Conservation (phyloP, 2,797 vertebrate genomes). For the Parambassis ranga region DNA sequence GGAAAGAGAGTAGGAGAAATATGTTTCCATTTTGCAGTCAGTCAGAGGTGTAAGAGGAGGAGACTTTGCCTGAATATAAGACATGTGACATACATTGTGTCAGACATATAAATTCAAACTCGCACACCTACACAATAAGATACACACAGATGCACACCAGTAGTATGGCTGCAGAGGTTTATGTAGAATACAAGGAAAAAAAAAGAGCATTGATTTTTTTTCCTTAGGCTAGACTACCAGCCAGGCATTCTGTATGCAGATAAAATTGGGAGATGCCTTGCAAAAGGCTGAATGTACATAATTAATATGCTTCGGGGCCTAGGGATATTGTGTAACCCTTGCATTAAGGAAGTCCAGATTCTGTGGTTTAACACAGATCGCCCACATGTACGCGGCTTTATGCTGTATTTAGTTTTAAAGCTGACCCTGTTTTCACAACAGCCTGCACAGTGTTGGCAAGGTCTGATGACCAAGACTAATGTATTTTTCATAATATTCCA, state of each 20-base stretch:
- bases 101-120: background rate
- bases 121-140: background rate
- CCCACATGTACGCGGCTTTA: background rate
- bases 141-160: background rate
- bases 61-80: conserved; percentile 6
- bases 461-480: too few relatives aligned
- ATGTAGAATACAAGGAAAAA: background rate
- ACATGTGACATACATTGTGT: conserved; percentile 16
- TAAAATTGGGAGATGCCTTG: background rate
- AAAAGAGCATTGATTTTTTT: background rate
- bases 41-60: conserved; percentile 15
- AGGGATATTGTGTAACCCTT: too few relatives aligned
- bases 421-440: conserved; percentile 1
- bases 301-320: background rate
- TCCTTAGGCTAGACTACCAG: background rate
- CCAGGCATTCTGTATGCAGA: background rate
- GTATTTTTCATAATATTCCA: too few relatives aligned
- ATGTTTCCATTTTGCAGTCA: conserved; percentile 25
- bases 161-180: conserved; percentile 1
- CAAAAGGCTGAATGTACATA: conserved; percentile 7
- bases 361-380: background rate
- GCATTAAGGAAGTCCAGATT: background rate
- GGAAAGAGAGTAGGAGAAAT: background rate
- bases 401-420: background rate
- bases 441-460: background rate